Percentiles rank a stretch among this genome's conserved stretches.
These are phyloP conservation scores for Haliclystus octoradiatus DNA, from an alignment of 30 jellyfish, hydroid and myxozoan genomes.

Conservation along the genomic window DNA sequence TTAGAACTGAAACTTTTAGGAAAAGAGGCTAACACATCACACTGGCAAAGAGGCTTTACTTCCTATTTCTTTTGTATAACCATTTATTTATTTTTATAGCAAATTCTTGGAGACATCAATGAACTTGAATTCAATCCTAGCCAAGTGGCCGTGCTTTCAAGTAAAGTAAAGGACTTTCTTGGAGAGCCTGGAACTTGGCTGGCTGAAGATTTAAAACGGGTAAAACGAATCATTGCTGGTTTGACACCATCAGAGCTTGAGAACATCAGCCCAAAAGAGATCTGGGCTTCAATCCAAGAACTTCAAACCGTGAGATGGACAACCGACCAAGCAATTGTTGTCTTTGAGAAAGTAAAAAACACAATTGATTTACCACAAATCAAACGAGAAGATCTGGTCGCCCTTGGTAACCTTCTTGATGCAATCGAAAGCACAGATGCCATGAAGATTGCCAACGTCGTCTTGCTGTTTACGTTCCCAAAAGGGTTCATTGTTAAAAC, in stretches of 20 bases:
- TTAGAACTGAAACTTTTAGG: too few species aligned
- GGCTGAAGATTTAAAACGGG: slow-evolving; percentile 9
- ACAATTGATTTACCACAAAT: slow-evolving; percentile 24
- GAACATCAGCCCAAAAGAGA: slow-evolving; percentile 14
- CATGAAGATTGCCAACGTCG: slow-evolving; percentile 38
- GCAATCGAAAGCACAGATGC: slow-evolving; percentile 51
- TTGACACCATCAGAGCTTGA: slow-evolving; percentile 31
- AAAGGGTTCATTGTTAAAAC: slow-evolving; percentile 32
- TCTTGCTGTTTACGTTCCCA: slow-evolving; percentile 65
- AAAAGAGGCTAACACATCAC: too few species aligned
- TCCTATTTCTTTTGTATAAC: too few species aligned
- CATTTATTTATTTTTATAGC: not conserved
- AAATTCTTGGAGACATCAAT: not conserved
- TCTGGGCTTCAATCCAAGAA: slow-evolving; percentile 9
- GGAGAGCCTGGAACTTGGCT: slow-evolving; percentile 57
- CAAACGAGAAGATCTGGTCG: slow-evolving; percentile 37
- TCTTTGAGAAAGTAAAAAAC: slow-evolving; percentile 17
- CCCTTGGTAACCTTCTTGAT: slow-evolving; percentile 38
- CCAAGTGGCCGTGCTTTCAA: slow-evolving; percentile 26
- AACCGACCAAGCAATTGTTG: slow-evolving; percentile 40
- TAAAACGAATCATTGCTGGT: slow-evolving; percentile 19
- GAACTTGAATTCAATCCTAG: slow-evolving; percentile 24
- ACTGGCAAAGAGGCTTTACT: too few species aligned
- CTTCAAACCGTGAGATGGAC: slow-evolving; percentile 46
- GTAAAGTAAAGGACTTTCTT: slow-evolving; percentile 15